Evolutionary conservation across 2,113 vertebrate species (phyloP).

Genomic region (Pteropus alecto): DNA sequence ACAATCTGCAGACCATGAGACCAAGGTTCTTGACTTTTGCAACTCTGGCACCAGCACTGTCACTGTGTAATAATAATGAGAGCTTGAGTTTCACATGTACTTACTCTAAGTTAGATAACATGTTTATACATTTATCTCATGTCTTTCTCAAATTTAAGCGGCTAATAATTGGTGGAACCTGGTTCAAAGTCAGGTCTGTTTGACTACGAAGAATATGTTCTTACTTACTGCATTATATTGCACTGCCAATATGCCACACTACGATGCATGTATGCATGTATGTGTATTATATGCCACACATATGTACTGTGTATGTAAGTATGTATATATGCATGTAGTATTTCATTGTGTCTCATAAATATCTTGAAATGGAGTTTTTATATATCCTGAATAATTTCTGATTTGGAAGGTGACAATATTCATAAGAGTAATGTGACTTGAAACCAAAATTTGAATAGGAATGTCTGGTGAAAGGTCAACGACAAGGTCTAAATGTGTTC

Average conservation of each 20-base stretch:
- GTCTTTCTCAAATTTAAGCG: neutral
- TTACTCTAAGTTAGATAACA: neutral
- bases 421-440: neutral
- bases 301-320: neutral
- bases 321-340: neutral
- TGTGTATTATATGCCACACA: neutral
- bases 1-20: neutral
- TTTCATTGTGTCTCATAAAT: neutral
- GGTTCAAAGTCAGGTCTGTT: neutral
- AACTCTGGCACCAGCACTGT: neutral
- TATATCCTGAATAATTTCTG: conserved; percentile 6
- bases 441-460: neutral
- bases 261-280: neutral
- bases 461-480: neutral
- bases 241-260: neutral
- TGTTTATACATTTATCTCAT: neutral
- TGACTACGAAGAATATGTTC: neutral
- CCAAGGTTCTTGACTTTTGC: neutral
- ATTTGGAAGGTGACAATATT: neutral
- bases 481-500: neutral
- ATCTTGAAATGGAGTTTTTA: neutral
- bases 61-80: neutral
- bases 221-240: neutral
- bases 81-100: neutral
- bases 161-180: neutral